These are phyloP conservation scores for Danio jaintianensis DNA, from an alignment of 2,797 vertebrate species.

Conservation along the genomic window DNA sequence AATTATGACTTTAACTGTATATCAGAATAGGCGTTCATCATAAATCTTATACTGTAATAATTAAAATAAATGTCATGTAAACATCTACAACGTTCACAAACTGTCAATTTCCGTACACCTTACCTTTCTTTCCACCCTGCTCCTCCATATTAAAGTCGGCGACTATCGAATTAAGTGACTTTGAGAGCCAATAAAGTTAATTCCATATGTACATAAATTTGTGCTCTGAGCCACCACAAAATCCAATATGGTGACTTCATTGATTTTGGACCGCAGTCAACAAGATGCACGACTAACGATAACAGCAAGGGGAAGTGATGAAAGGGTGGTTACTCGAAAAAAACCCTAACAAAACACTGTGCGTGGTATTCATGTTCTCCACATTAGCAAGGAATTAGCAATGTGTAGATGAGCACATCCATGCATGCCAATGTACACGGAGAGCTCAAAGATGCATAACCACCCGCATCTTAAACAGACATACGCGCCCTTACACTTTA, in stretches of 20 bases:
- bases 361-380: not conserved
- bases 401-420: constrained; percentile 1
- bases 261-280: constrained; percentile 55
- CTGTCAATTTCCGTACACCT: constrained; percentile 27
- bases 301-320: constrained; percentile 22
- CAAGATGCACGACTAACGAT: constrained; percentile 45
- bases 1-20: too few relatives aligned
- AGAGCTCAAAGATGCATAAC: constrained; percentile 22
- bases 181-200: constrained; percentile 52
- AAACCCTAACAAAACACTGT: not conserved
- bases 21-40: not conserved
- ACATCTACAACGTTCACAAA: constrained; percentile 22
- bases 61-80: constrained; percentile 7
- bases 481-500: constrained; percentile 4
- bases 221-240: constrained; percentile 50
- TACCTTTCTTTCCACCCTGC: constrained; percentile 12
- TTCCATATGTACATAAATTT: constrained; percentile 59
- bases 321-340: not conserved
- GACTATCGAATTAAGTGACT: constrained; percentile 48
- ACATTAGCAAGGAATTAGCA: not conserved
- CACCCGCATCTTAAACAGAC: constrained; percentile 33
- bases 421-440: not conserved
- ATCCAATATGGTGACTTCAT: constrained; percentile 56
- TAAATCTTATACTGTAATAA: not conserved
- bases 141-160: constrained; percentile 45